Percentiles rank a stretch among this genome's conserved stretches.
Conservation (phyloP, 2,797 vertebrate genomes). For the Leptoclinus maculatus region DNA sequence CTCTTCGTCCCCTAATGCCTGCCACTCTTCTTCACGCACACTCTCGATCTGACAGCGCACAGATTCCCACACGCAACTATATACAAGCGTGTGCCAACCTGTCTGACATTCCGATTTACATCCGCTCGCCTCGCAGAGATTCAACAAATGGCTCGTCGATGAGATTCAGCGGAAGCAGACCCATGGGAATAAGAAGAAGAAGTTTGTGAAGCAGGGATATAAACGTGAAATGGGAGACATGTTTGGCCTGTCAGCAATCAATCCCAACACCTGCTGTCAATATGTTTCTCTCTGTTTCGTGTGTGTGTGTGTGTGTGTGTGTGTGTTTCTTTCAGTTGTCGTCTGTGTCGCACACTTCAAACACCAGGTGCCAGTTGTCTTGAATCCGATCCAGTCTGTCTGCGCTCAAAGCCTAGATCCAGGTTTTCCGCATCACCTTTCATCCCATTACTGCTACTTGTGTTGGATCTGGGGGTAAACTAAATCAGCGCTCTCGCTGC, state of each 20-base stretch:
- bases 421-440: constrained; percentile 64
- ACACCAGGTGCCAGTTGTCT: constrained; percentile 7
- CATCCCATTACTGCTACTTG: constrained; percentile 59
- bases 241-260: constrained; percentile 36
- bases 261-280: constrained; percentile 17
- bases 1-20: background rate
- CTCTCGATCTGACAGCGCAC: constrained; percentile 35
- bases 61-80: constrained; percentile 33
- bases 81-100: constrained; percentile 13
- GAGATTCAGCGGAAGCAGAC: constrained; percentile 25
- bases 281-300: constrained; percentile 19
- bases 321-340: constrained; percentile 10
- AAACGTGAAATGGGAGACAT: constrained; percentile 33
- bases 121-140: constrained; percentile 39
- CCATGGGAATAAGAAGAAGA: constrained; percentile 21
- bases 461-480: constrained; percentile 47
- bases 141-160: constrained; percentile 29
- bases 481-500: constrained; percentile 64
- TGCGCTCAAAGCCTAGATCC: constrained; percentile 23
- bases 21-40: constrained; percentile 18
- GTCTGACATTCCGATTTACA: constrained; percentile 44
- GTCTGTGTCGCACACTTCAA: background rate
- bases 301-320: background rate
- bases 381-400: constrained; percentile 37
- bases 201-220: constrained; percentile 18